phyloP scores from a whole-genome alignment of 2,113 vertebrate genomes.

The Anarhynchus alexandrinus region DNA sequence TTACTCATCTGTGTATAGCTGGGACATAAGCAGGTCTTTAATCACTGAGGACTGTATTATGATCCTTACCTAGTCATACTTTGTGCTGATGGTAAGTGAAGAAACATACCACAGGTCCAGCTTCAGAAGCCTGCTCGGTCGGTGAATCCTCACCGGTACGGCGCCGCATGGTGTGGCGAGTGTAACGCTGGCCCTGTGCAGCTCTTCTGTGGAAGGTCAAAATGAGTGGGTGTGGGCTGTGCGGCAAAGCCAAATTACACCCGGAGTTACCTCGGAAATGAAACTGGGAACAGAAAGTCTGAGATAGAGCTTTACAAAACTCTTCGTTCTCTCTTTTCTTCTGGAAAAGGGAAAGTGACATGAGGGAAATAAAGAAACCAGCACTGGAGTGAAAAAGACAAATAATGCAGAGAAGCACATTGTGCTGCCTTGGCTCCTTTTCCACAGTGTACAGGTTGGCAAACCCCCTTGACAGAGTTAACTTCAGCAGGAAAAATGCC shows the following conservation, averaged over 20 bases:
- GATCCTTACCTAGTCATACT: background rate
- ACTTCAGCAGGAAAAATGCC: background rate
- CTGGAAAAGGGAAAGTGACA: background rate
- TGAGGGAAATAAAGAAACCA: background rate
- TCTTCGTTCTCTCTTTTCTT: background rate
- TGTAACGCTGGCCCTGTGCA: background rate
- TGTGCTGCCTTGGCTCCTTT: background rate
- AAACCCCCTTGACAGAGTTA: background rate
- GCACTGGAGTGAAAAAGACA: background rate
- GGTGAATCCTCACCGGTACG: background rate
- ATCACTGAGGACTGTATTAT: background rate
- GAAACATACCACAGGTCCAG: background rate
- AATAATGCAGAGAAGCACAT: background rate
- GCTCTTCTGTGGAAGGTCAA: background rate
- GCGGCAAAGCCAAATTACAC: background rate
- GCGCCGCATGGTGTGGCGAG: fast-evolving
- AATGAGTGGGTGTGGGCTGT: background rate
- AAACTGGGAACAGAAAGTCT: background rate
- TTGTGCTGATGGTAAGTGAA: background rate
- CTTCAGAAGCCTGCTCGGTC: background rate
- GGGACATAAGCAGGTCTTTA: background rate
- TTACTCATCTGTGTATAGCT: background rate
- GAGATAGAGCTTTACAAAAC: background rate
- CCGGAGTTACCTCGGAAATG: background rate
- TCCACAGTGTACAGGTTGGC: background rate